Evolutionary conservation across 2,888 invertebrate genomes (phyloP), one percentile per base, ranked within the genome.

Genomic region (Dascillus cervinus): DNA sequence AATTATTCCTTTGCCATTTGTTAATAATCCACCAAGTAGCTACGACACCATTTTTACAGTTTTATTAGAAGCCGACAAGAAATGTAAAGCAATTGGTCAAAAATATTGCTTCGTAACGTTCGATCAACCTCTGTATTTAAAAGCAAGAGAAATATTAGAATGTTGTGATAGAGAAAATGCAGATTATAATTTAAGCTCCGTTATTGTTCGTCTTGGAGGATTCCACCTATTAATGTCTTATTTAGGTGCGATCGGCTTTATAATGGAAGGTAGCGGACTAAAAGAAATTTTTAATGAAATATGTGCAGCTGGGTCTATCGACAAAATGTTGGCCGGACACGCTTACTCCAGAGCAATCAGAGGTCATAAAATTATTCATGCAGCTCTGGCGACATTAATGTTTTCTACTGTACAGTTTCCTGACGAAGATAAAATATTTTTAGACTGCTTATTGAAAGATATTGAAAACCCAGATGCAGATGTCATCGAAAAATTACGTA

Each of bases 201-300:
- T 52, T 11, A 34, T 45, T 26, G 45, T 53, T 26, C 42, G 53
- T 36, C 43, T 58, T 22, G 56, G 55, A 6, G 51, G 53, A 13
- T 59, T 58, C 42, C 56, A 58, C 35, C 21, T 47, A 13, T 14
- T 56, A 6, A 55, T 58, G 55, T 55, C 50, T 10, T 62, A 52
- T 33, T 29, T 60, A 23, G 54, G 56, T 29, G 19, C 47, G 4
- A 43, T 62, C 23, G 60, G 60, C 12, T 37, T 45, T 27, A 43
- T 60, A 13, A 63, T 63, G 60, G 39, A 39, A 9, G 60, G 59
- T 4, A 53, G 50, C 37, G 55, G 54, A 9, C 24, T 56, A 6
- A 43, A 44, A 21, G 51, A 55, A 22, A 26, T 44, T 10, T 44
- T 48, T 22, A 33, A 29, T 26, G 26, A 22, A 8, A 42, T 55